Base-by-base conservation (phyloP, 1,140 invertebrate species). In the Drosophila prosaltans region DNA sequence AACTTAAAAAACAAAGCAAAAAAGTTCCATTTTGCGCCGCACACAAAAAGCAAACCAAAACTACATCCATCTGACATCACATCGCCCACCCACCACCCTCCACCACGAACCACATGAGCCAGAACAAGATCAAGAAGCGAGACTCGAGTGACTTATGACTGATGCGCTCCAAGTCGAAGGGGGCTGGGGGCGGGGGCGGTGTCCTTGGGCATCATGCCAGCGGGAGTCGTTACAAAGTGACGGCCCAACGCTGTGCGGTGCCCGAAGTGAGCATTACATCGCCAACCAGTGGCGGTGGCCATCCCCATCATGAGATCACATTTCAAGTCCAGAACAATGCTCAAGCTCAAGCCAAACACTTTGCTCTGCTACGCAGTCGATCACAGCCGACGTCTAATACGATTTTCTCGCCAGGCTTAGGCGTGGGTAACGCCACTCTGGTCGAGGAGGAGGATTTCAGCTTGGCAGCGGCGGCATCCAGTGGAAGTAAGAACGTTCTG, bases 81-180 rank as follows among this genome's bases (percentile, higher is more conserved):
- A 78, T 78, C 74, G 61, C 41, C 73, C 65, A 78, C 26, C 73
- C 65, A 78, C 26, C 59, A 65, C 66, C 55, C 77, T 82, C 65
- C 68, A 79, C 80, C 75, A 74, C 83, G 81, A 80, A 81, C 83
- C 77, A 91, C 72, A 91, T 91, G 90, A 92, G 88, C 76, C 72
- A 80, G 63, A 91, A 91, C 80, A 92, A 92, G 80, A 90, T 92
- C 74, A 92, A 92, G 77, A 92, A 92, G 79, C 91, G 86, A 65
- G 91, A 92, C 71, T 91, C 91, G 65, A 82, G 83, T 36, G 92
- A 92, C 74, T 92, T 92, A 92, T 92, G 92, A 92, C 92, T 92
- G 80, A 80, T 92, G 76, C 85, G 82, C 61, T 81, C 83, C 58
- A 89, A 91, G 58, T 83, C 77, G 68, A 76, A 81, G 67, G 74